These are phyloP conservation scores for Pristionchus exspectatus DNA, from an alignment of 2,888 invertebrate species.

Conservation along the genomic window DNA sequence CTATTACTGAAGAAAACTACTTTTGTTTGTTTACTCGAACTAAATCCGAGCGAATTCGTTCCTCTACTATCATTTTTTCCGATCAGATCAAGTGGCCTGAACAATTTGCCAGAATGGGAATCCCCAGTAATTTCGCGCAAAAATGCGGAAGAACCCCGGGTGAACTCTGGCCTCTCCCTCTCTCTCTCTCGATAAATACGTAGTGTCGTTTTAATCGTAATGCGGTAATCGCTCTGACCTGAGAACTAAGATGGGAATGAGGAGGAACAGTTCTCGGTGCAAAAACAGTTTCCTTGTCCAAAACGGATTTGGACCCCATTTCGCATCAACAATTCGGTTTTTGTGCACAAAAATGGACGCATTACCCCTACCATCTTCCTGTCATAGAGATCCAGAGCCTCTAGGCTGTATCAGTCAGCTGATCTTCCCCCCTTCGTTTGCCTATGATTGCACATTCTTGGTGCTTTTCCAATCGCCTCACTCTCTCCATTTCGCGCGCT, in stretches of 20 bases:
- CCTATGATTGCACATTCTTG: conserved; percentile 8
- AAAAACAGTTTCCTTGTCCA: background rate
- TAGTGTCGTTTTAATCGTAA: background rate
- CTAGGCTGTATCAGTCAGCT: background rate
- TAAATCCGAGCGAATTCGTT: no score
- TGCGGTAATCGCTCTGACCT: conserved; percentile 40
- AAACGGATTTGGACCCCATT: background rate
- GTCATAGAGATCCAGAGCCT: no score
- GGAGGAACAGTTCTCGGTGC: background rate
- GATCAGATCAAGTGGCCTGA: background rate
- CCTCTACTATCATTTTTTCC: no score
- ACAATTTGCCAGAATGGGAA: background rate
- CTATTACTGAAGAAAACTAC: no score
- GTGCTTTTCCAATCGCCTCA: background rate
- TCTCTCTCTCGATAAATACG: background rate
- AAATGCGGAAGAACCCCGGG: conserved; percentile 1
- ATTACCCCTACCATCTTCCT: no score
- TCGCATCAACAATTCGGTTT: no score
- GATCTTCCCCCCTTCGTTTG: background rate
- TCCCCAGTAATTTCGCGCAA: background rate
- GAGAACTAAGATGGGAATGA: background rate
- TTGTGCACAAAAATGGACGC: no score
- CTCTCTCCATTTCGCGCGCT: background rate
- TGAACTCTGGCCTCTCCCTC: background rate
- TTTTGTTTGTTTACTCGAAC: no score